These are phyloP conservation scores for Smithornis capensis DNA, from an alignment of 2,113 vertebrate genomes.

Conservation along the genomic window DNA sequence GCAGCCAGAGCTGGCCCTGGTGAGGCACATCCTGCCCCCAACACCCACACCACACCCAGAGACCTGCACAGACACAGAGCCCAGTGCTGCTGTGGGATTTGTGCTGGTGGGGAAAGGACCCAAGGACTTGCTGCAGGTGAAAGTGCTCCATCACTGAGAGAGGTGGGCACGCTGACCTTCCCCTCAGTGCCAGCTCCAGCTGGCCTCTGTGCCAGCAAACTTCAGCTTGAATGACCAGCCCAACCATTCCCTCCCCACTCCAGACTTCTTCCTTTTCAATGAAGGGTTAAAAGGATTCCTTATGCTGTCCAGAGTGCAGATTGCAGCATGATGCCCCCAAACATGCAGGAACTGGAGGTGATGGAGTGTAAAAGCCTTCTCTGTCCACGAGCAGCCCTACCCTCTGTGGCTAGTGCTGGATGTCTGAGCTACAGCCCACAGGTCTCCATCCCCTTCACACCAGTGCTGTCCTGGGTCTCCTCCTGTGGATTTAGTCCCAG, in stretches of 20 bases:
- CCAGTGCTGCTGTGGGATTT: fast-evolving
- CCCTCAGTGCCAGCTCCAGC: not conserved
- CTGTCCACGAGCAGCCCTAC: fast-evolving
- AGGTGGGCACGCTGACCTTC: fast-evolving
- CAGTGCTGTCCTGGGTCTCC: fast-evolving
- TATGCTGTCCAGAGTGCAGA: not conserved
- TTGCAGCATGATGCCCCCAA: not conserved
- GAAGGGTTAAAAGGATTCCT: not conserved
- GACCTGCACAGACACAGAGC: not conserved
- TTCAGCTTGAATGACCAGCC: not conserved
- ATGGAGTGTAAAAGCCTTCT: not conserved
- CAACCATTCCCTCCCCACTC: not conserved
- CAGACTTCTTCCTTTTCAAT: not conserved
- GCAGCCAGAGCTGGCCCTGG: fast-evolving
- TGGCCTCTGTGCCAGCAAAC: not conserved
- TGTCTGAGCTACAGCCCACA: not conserved
- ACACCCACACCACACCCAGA: not conserved
- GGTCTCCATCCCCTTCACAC: not conserved
- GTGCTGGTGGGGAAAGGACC: not conserved
- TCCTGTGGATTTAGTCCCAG: not conserved
- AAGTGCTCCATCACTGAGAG: fast-evolving
- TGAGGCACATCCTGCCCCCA: fast-evolving
- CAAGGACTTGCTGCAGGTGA: fast-evolving
- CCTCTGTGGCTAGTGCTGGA: fast-evolving
- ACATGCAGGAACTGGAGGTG: fast-evolving